Percentiles rank a stretch among this genome's conserved stretches.
phyloP scores from a whole-genome alignment of 2,888 invertebrate species.

The Oligia strigilis region DNA sequence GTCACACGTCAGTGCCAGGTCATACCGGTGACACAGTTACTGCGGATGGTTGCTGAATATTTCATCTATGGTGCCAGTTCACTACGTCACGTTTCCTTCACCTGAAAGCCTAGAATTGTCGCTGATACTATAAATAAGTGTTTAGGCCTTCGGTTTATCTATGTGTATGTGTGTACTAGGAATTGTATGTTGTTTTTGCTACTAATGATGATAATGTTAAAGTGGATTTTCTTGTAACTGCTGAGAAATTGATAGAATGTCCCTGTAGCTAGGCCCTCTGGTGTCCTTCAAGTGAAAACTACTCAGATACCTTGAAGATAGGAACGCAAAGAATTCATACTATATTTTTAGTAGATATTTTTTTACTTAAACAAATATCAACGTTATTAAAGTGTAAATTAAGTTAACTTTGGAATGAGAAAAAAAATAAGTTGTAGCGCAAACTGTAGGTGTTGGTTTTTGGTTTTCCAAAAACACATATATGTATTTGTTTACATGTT shows the following conservation, averaged over 20 bases:
- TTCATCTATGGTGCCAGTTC: conserved; percentile 51
- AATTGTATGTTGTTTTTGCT: conserved; percentile 2
- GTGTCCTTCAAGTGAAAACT: not conserved
- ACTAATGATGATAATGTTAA: not conserved
- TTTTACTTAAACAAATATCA: too few species aligned
- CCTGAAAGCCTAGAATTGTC: conserved; percentile 39
- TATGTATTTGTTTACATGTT: too few species aligned
- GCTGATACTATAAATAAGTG: conserved; percentile 24
- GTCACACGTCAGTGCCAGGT: conserved; percentile 36
- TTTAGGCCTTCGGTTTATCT: conserved; percentile 14
- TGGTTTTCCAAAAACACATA: too few species aligned
- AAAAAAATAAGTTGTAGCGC: too few species aligned
- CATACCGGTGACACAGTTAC: conserved; percentile 55
- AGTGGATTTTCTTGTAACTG: not conserved
- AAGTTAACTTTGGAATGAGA: too few species aligned
- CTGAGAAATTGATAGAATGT: too few species aligned
- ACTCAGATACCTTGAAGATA: not conserved
- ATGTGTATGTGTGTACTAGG: not conserved
- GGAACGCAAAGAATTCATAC: too few species aligned
- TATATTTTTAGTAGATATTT: too few species aligned
- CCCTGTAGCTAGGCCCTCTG: not conserved
- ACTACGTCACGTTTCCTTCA: conserved; percentile 41
- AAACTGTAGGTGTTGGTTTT: too few species aligned
- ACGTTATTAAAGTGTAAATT: too few species aligned
- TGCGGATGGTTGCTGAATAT: conserved; percentile 53